phyloP scores from a whole-genome alignment of 2,888 invertebrate species.

The Chirona hameri region DNA sequence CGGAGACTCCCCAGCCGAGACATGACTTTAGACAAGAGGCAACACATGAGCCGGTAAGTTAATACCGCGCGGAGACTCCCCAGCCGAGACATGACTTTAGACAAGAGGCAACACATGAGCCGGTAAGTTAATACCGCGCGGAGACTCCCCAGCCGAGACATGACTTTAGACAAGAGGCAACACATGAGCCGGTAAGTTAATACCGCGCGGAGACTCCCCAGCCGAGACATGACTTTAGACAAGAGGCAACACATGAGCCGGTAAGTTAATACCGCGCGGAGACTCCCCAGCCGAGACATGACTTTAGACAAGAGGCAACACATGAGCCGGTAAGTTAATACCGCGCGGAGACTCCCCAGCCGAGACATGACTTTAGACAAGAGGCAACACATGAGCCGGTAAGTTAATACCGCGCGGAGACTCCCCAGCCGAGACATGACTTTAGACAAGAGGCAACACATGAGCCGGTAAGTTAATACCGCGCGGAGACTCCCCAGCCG shows the following conservation, averaged over 20 bases:
- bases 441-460: too few relatives aligned
- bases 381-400: conserved; percentile 51
- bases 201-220: conserved; percentile 27
- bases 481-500: too few relatives aligned
- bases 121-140: conserved; percentile 54
- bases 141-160: too few relatives aligned
- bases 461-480: conserved; percentile 57
- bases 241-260: conserved; percentile 46
- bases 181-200: conserved; percentile 56
- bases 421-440: too few relatives aligned
- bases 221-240: too few relatives aligned
- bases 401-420: conserved; percentile 45
- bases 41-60: conserved; percentile 55
- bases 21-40: too few relatives aligned
- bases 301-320: too few relatives aligned
- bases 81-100: too few relatives aligned
- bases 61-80: conserved; percentile 28
- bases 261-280: conserved; percentile 52
- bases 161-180: too few relatives aligned
- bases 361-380: too few relatives aligned
- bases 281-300: too few relatives aligned
- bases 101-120: conserved; percentile 42
- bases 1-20: too few relatives aligned
- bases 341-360: conserved; percentile 22
- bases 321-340: conserved; percentile 57